These are phyloP conservation scores for Prunella strophiata DNA, from an alignment of 2,797 vertebrate genomes.

Conservation along the genomic window DNA sequence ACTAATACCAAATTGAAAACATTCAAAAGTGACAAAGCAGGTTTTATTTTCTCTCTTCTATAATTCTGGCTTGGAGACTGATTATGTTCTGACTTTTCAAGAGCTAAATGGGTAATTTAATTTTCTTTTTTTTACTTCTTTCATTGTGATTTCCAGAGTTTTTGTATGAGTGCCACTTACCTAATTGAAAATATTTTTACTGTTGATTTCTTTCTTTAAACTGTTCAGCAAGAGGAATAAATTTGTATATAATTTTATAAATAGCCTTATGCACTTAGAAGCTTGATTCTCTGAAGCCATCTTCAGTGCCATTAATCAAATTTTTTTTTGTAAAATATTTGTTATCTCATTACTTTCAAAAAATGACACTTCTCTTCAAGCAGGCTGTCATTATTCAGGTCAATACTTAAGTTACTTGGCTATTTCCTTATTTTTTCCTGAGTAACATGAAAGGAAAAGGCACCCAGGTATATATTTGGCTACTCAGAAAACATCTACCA, in stretches of 20 bases:
- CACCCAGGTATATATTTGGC: background rate
- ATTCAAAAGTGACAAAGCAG: background rate
- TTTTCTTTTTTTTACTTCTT: background rate
- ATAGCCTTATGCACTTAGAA: background rate
- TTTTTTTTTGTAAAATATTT: background rate
- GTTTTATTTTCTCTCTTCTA: background rate
- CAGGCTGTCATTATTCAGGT: background rate
- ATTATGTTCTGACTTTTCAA: background rate
- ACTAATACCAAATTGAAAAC: background rate
- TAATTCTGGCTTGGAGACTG: background rate
- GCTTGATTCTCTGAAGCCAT: background rate
- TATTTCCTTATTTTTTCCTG: slow-evolving; percentile 7
- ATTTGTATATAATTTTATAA: background rate
- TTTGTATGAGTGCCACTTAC: background rate
- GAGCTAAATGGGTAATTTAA: background rate
- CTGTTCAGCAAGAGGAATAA: background rate
- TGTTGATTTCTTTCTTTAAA: background rate
- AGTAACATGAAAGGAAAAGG: background rate
- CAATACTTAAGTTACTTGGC: background rate
- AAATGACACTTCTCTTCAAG: background rate
- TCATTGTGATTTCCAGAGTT: background rate
- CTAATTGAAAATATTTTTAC: background rate
- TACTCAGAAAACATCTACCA: background rate
- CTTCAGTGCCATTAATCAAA: background rate
- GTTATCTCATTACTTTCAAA: background rate